Evolutionary conservation across 53 echinoderm and acorn worm species (phyloP).

Genomic region (Arbacia lixula): DNA sequence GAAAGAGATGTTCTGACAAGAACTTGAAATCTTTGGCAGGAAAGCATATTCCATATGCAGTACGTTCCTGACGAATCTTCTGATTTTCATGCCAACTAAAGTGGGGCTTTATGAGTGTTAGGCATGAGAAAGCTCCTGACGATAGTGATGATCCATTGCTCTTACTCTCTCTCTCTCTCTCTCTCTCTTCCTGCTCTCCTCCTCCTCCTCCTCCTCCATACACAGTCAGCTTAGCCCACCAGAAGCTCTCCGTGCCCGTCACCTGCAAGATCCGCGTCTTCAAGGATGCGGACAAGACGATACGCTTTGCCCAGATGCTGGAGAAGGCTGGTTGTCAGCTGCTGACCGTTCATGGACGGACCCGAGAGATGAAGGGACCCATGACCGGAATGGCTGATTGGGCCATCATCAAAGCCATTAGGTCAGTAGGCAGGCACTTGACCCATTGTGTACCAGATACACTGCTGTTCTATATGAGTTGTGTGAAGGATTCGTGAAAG

Average conservation of each 20-base stretch:
- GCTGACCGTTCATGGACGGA: slow-evolving; percentile 92
- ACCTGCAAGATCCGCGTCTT: slow-evolving; percentile 96
- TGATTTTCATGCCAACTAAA: no score
- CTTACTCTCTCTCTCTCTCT: background rate
- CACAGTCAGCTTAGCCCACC: slow-evolving; percentile 81
- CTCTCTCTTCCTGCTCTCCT: background rate
- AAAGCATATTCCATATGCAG: no score
- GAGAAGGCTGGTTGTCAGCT: slow-evolving; percentile 93
- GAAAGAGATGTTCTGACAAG: background rate
- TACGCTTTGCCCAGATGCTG: slow-evolving; percentile 92
- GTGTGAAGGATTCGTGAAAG: no score
- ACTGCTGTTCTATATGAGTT: no score
- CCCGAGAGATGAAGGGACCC: slow-evolving; percentile 94
- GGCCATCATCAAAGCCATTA: slow-evolving; percentile 88
- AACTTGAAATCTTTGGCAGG: no score
- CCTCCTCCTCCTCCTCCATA: no score
- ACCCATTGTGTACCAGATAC: no score
- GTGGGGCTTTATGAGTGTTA: no score
- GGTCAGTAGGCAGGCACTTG: no score
- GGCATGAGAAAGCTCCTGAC: no score
- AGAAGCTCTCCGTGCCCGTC: slow-evolving; percentile 82
- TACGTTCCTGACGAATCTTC: no score
- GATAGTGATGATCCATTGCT: no score
- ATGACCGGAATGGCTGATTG: slow-evolving; percentile 92
- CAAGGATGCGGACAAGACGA: slow-evolving; percentile 65